Percentiles rank a stretch among this genome's conserved stretches.
Evolutionary conservation across 2,113 vertebrate species (phyloP).

Genomic region (Pontoporia blainvillei): DNA sequence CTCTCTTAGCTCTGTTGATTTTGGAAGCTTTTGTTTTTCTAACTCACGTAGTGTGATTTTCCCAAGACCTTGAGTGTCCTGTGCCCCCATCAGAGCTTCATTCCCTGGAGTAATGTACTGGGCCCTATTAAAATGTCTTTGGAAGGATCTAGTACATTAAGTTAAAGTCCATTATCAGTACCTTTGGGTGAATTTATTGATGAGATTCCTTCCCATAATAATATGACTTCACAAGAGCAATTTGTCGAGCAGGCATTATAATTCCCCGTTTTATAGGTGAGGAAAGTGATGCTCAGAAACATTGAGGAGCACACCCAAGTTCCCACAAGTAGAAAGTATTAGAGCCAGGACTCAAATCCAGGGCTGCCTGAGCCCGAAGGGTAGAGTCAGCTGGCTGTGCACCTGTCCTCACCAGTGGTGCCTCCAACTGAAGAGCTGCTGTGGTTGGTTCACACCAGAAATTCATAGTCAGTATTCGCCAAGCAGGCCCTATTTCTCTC

Average conservation of each 20-base stretch:
- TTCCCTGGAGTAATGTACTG: not conserved
- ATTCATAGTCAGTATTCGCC: not conserved
- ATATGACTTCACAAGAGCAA: not conserved
- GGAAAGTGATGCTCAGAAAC: not conserved
- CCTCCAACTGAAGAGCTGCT: not conserved
- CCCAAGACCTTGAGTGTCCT: not conserved
- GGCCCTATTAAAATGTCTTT: not conserved
- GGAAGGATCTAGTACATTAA: not conserved
- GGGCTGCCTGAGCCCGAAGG: not conserved
- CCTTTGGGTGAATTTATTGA: not conserved
- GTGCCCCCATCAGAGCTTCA: not conserved
- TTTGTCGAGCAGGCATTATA: not conserved
- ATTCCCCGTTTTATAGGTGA: not conserved
- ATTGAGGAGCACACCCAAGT: not conserved
- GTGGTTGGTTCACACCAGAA: not conserved
- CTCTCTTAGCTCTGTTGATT: not conserved
- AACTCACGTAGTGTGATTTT: not conserved
- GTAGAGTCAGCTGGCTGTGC: not conserved
- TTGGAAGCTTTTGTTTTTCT: not conserved
- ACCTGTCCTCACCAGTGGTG: not conserved
- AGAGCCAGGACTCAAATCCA: not conserved
- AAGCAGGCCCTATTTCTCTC: not conserved
- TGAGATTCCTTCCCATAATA: not conserved
- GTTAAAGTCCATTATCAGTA: not conserved
- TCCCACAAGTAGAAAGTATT: not conserved